Conservation (phyloP, 2,888 invertebrate genomes). For the Atherix ibis region DNA sequence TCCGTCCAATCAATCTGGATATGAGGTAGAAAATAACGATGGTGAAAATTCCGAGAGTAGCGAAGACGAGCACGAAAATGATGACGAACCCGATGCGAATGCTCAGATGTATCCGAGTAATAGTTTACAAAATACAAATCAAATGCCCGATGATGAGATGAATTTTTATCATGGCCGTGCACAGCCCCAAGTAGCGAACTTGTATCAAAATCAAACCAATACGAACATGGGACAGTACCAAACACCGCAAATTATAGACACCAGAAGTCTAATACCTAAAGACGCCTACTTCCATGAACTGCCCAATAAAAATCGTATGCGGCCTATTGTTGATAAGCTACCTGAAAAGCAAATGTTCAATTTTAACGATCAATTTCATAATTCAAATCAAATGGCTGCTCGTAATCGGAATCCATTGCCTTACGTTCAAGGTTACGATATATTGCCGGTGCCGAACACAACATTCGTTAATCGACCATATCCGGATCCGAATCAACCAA, state of each 20-base stretch:
- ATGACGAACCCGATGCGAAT: slow-evolving; percentile 19
- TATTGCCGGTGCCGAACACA: neutral
- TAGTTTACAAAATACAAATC: neutral
- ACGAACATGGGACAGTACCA: too few species aligned
- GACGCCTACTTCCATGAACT: slow-evolving; percentile 46
- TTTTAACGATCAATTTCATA: slow-evolving; percentile 6
- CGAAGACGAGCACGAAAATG: slow-evolving; percentile 37
- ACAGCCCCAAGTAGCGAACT: slow-evolving; percentile 13
- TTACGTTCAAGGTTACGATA: slow-evolving; percentile 7
- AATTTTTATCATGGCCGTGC: slow-evolving; percentile 11
- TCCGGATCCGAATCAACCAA: neutral
- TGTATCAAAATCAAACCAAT: slow-evolving; percentile 1
- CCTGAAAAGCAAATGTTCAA: slow-evolving; percentile 12
- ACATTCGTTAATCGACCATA: neutral
- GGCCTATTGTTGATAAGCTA: slow-evolving; percentile 11
- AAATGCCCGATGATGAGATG: too few species aligned
- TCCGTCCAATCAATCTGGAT: slow-evolving; percentile 6
- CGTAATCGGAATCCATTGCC: slow-evolving; percentile 13
- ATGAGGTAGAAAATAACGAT: slow-evolving; percentile 6
- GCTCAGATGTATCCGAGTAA: neutral
- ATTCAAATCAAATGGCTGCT: slow-evolving; percentile 2
- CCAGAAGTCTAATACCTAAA: slow-evolving; percentile 36
- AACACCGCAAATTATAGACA: slow-evolving; percentile 9
- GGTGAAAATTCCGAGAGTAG: slow-evolving; percentile 41
- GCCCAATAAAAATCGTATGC: slow-evolving; percentile 30